Evolutionary conservation across 2,797 vertebrate genomes (phyloP).

Genomic region (Enteromius radiatus): DNA sequence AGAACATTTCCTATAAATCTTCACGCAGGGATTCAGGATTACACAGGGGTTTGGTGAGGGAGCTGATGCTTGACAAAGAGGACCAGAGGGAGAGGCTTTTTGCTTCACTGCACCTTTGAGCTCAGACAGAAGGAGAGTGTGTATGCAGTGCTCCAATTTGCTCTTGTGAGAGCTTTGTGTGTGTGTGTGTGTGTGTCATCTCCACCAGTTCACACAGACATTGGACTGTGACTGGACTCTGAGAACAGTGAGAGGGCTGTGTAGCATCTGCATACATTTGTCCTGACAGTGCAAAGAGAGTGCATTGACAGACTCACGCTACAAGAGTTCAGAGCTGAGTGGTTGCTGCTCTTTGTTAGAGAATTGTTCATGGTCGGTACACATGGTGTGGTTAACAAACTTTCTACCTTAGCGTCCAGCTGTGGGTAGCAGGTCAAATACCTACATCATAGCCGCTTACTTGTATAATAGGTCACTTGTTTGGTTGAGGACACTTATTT

Average conservation of each 20-base stretch:
- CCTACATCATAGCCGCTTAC: neutral
- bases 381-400: neutral
- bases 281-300: conserved; percentile 66
- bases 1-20: conserved; percentile 26
- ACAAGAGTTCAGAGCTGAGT: conserved; percentile 58
- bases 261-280: conserved; percentile 71
- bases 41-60: conserved; percentile 30
- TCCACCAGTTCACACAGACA: conserved; percentile 56
- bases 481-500: neutral
- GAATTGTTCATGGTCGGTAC: conserved; percentile 68
- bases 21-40: conserved; percentile 34
- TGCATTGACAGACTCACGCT: conserved; percentile 54
- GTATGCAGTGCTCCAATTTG: conserved; percentile 57
- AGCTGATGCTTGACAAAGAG: conserved; percentile 51
- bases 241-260: conserved; percentile 64
- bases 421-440: neutral
- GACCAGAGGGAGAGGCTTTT: conserved; percentile 50
- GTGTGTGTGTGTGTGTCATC: conserved; percentile 59
- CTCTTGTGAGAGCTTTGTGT: conserved; percentile 43
- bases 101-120: conserved; percentile 55
- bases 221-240: conserved; percentile 63
- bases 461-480: neutral
- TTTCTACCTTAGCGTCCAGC: neutral
- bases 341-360: conserved; percentile 72
- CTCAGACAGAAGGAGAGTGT: conserved; percentile 60